A percentile compares a stretch with the other conserved stretches of the same genome.
Conservation (phyloP, 2,797 vertebrate species). For the Callimico goeldii region DNA sequence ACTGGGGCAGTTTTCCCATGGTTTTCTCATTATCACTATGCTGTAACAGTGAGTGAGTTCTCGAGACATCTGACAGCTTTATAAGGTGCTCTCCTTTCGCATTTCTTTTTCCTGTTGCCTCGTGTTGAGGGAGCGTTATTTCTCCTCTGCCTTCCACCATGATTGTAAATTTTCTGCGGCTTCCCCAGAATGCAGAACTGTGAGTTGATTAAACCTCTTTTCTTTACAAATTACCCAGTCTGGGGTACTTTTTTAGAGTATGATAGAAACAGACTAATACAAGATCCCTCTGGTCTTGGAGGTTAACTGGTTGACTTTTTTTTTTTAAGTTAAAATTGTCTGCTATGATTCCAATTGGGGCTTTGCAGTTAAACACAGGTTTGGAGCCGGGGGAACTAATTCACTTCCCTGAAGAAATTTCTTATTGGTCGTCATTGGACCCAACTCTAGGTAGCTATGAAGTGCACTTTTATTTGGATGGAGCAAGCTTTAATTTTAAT, state of each 20-base stretch:
- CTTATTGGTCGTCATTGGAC: not conserved
- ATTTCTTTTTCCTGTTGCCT: no score
- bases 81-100: no score
- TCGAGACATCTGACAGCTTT: no score
- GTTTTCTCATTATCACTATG: not conserved
- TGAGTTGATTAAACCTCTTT: no score
- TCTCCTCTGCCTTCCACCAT: no score
- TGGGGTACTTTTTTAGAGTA: no score
- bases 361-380: not conserved
- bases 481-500: conserved; percentile 9
- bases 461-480: not conserved
- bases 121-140: no score
- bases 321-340: not conserved
- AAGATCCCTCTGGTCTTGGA: not conserved
- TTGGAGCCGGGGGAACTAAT: not conserved
- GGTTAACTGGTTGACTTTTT: not conserved
- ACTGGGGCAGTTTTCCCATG: not conserved
- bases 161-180: no score
- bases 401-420: not conserved
- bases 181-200: no score
- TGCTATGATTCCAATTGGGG: not conserved
- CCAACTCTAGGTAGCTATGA: not conserved
- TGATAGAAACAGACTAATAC: no score
- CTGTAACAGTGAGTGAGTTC: no score
- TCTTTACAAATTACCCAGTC: no score